Conservation (phyloP, 2,113 vertebrate genomes). For the Rallus limicola region DNA sequence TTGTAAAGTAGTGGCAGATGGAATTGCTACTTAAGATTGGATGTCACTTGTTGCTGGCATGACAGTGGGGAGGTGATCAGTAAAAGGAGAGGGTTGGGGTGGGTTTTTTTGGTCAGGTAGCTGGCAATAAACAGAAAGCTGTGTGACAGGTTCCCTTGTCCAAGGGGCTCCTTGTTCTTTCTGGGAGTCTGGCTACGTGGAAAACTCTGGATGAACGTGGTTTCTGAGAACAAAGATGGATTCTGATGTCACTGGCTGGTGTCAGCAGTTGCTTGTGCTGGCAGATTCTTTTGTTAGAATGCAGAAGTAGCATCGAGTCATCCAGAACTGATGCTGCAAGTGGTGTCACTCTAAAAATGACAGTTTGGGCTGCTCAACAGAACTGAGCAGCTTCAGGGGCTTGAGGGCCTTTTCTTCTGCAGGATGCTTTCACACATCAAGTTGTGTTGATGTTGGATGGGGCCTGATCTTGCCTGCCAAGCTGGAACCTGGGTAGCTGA, state of each 20-base stretch:
- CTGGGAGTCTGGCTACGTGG: background rate
- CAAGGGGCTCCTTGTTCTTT: background rate
- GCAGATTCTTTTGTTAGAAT: conserved; percentile 47
- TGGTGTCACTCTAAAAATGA: background rate
- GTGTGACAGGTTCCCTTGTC: background rate
- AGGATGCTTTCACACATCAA: background rate
- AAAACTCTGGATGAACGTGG: background rate
- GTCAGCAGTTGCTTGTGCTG: background rate
- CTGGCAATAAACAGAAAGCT: background rate
- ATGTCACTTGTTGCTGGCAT: background rate
- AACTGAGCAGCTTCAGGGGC: background rate
- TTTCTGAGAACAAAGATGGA: background rate
- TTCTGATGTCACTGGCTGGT: background rate
- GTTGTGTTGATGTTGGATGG: background rate
- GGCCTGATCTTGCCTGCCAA: background rate
- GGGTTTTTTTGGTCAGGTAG: background rate
- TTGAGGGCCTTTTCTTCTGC: background rate
- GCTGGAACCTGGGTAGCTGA: background rate
- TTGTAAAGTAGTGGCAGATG: background rate
- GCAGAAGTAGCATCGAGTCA: background rate
- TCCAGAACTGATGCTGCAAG: background rate
- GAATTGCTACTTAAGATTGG: conserved; percentile 19
- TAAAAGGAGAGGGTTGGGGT: background rate
- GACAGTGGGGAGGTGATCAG: background rate
- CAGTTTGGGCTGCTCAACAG: background rate